Conservation (phyloP, 2,888 invertebrate species). For the Tanypteryx hageni region DNA sequence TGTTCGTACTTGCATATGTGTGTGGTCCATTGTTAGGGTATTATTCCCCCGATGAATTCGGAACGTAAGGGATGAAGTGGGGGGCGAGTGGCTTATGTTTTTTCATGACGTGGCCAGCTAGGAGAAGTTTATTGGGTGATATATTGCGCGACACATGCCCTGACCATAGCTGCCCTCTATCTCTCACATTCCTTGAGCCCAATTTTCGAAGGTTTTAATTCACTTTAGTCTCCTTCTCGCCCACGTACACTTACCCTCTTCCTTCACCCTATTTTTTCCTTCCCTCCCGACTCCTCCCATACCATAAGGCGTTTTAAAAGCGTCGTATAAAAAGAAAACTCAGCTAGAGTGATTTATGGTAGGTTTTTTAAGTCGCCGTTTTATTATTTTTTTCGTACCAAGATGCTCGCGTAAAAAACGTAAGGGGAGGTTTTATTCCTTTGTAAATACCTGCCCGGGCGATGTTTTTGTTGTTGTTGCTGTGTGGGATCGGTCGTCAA, state of each 20-base stretch:
- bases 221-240: too few relatives aligned
- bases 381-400: constrained; percentile 36
- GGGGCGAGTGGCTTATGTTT: too few relatives aligned
- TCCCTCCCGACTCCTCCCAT: not conserved
- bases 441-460: constrained; percentile 37
- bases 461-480: constrained; percentile 27
- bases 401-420: not conserved
- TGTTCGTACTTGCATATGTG: too few relatives aligned
- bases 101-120: too few relatives aligned
- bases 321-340: constrained; percentile 36
- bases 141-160: too few relatives aligned
- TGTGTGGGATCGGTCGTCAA: constrained; percentile 43
- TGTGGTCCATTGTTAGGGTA: too few relatives aligned
- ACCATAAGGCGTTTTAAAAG: constrained; percentile 36
- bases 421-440: constrained; percentile 5
- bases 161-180: not conserved
- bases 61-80: too few relatives aligned
- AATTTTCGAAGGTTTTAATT: too few relatives aligned
- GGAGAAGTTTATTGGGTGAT: too few relatives aligned
- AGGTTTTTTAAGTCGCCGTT: constrained; percentile 15
- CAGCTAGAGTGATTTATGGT: constrained; percentile 21
- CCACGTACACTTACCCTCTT: not conserved
- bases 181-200: not conserved
- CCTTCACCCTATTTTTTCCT: not conserved
- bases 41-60: too few relatives aligned